Evolutionary conservation across 1,140 invertebrate genomes (phyloP).

Genomic region (Archegozetes longisetosus): DNA sequence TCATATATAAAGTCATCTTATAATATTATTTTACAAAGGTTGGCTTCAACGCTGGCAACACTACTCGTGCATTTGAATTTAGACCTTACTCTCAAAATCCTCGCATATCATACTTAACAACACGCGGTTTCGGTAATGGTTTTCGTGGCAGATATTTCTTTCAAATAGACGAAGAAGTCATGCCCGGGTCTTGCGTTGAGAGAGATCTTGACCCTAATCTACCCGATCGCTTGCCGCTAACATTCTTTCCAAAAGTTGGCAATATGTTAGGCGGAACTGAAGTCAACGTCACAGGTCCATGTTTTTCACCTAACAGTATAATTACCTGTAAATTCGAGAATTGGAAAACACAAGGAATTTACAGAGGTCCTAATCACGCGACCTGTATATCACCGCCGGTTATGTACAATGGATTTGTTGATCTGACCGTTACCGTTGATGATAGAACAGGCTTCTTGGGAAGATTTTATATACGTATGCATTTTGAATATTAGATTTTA

Average conservation of each 20-base stretch:
- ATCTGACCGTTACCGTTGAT: conserved; percentile 62
- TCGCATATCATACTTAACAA: conserved; percentile 59
- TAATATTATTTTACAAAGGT: conserved; percentile 27
- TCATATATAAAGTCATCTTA: neutral
- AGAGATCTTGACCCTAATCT: conserved; percentile 24
- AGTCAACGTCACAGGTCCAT: conserved; percentile 87
- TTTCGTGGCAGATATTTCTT: conserved; percentile 81
- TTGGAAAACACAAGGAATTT: conserved; percentile 25
- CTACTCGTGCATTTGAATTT: conserved; percentile 77
- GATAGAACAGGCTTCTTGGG: conserved; percentile 75
- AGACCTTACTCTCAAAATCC: conserved; percentile 73
- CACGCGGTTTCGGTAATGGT: conserved; percentile 67
- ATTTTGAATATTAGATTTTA: no score
- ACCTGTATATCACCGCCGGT: conserved; percentile 73
- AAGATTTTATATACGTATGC: conserved; percentile 71
- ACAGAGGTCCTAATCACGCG: conserved; percentile 45
- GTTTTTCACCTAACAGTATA: conserved; percentile 52
- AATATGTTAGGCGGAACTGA: conserved; percentile 88
- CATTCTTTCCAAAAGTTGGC: conserved; percentile 83
- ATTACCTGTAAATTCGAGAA: conserved; percentile 47
- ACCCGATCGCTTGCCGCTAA: conserved; percentile 41
- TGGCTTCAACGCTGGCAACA: conserved; percentile 89
- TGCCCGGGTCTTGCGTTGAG: conserved; percentile 61
- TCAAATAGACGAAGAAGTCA: conserved; percentile 82
- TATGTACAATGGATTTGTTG: conserved; percentile 76